phyloP scores from a whole-genome alignment of 2,113 vertebrate genomes.

The Haplotaxodon microlepis region DNA sequence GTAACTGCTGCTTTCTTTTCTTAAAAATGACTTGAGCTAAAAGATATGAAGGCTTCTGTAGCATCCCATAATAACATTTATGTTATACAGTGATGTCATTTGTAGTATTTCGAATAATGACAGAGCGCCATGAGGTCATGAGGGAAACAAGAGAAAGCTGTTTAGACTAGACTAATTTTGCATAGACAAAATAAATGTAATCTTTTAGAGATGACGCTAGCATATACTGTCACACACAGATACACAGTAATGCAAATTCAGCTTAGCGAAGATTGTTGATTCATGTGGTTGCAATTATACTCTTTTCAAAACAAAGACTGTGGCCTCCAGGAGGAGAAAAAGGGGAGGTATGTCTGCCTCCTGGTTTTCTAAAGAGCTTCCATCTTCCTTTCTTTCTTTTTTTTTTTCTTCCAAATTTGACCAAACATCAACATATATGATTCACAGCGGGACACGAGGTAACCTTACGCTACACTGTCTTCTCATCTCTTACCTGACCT shows the following conservation, averaged over 20 bases:
- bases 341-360: not conserved
- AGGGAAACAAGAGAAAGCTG: not conserved
- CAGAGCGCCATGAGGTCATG: not conserved
- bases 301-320: conserved; percentile 50
- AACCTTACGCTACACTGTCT: conserved; percentile 7
- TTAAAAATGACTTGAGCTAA: not conserved
- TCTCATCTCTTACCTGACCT: not conserved
- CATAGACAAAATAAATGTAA: not conserved
- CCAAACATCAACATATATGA: conserved; percentile 19
- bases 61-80: not conserved
- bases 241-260: not conserved
- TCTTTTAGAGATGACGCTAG: not conserved
- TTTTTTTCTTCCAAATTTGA: not conserved
- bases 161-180: not conserved
- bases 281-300: conserved; percentile 63
- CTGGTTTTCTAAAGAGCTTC: conserved; percentile 11
- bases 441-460: not conserved
- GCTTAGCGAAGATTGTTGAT: conserved; percentile 30
- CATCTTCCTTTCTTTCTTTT: not conserved
- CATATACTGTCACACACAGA: not conserved
- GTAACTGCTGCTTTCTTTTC: not conserved
- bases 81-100: not conserved
- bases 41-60: not conserved
- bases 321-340: conserved; percentile 15
- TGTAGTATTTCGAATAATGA: not conserved